Evolutionary conservation across 2,888 invertebrate genomes (phyloP), one percentile per base, ranked within the genome.

Genomic region (Endotricha flammealis): DNA sequence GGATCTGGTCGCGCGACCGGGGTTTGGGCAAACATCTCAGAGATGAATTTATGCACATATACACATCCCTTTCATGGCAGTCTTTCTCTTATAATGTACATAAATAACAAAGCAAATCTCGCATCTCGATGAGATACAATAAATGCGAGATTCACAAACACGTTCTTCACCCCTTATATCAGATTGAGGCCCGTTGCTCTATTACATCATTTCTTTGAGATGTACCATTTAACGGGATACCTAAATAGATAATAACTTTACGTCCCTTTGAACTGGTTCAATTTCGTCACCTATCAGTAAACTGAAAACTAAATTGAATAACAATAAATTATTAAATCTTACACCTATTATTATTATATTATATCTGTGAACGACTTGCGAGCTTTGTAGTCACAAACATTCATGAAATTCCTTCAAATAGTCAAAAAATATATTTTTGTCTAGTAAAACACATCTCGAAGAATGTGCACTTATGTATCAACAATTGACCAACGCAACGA

Each of bases 401-500:
- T 67, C 67, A 55, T 75, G 81, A 72, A 80, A 81, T 79, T 78
- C 79, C 74, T 74, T 82, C 83, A 83, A 80, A 79, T 81, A 78
- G 83, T 87, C 86, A 86, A 87, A 87, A 87, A 87, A 87, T 87
- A 87, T 87, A 87, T 80, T 81, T 80, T 85, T 78, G 83, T 85
- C 75, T 81, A 77, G 68, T 68, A 66, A 55, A 73, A 74, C 81
- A 81, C 73, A 65, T 69, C 71, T 71, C 76, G 50, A 54, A 56
- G 72, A 72, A 73, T 75, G 77, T 75, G 79, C 65, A 67, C 69
- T 75, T 81, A 80, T 77, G 79, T 67, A 77, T 76, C 78, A 82
- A 85, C 83, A 87, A 87, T 87, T 87, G 87, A 87, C 87, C 72
- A 87, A 85, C 82, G 77, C 77, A 87, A 83, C 74, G 83, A 82